Percentiles rank a stretch among this genome's conserved stretches.
phyloP scores from a whole-genome alignment of 2,888 invertebrate genomes.

The Lumbricus terrestris region DNA sequence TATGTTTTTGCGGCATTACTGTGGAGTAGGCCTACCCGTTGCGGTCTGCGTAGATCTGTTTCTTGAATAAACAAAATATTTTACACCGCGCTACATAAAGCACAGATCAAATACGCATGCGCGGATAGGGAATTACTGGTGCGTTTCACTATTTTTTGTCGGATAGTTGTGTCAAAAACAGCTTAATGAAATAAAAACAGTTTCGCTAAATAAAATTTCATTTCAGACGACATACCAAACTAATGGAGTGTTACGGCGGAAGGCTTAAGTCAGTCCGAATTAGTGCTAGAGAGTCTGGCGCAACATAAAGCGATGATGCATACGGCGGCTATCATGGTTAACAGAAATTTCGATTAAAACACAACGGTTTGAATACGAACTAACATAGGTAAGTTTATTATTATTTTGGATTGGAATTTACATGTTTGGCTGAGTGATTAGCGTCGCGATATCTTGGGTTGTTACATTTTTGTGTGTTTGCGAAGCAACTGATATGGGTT shows the following conservation, averaged over 20 bases:
- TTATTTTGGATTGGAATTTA: neutral
- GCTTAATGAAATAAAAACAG: neutral
- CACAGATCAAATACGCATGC: neutral
- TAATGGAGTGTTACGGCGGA: neutral
- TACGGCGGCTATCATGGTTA: neutral
- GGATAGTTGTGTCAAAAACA: neutral
- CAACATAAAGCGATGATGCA: neutral
- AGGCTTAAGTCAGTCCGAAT: neutral
- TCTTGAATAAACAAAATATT: neutral
- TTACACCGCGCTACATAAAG: neutral
- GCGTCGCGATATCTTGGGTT: neutral
- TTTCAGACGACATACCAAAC: neutral
- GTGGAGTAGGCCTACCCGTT: too few relatives aligned
- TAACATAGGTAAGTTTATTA: neutral
- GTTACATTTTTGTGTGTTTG: neutral
- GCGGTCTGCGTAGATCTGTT: too few relatives aligned
- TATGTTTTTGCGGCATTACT: too few relatives aligned
- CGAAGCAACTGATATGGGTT: neutral
- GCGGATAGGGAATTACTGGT: conserved; percentile 3
- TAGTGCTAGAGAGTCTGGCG: neutral
- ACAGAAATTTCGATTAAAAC: neutral
- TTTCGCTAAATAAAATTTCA: neutral
- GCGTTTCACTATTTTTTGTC: neutral
- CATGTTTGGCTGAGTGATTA: neutral
- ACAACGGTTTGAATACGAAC: neutral